Evolutionary conservation across 1,140 invertebrate genomes (phyloP).

Genomic region (Drosophila sulfurigaster): DNA sequence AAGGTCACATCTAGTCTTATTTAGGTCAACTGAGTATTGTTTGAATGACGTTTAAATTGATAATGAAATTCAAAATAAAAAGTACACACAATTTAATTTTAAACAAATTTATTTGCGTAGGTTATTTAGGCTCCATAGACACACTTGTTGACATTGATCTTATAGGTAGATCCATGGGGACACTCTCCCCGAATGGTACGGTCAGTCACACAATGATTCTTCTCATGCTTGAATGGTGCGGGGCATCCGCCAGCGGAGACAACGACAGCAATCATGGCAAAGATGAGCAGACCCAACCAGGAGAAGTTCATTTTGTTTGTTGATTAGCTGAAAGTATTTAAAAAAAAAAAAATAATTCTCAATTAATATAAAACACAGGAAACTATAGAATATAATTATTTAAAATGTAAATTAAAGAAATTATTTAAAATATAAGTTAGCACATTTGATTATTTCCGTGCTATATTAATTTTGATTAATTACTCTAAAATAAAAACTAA

Average conservation of each 20-base stretch:
- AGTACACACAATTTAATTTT: slow-evolving; percentile 13
- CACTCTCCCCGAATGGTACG: slow-evolving; percentile 72
- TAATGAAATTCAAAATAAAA: slow-evolving; percentile 32
- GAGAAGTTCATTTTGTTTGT: slow-evolving; percentile 67
- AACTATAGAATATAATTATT: no score
- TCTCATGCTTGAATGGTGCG: slow-evolving; percentile 43
- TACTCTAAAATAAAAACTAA: no score
- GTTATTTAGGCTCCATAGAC: slow-evolving; percentile 36
- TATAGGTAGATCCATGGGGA: slow-evolving; percentile 56
- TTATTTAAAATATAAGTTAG: no score
- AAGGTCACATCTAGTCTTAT: slow-evolving; percentile 4
- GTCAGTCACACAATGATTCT: slow-evolving; percentile 27
- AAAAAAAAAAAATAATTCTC: neutral
- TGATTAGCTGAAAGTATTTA: slow-evolving; percentile 10
- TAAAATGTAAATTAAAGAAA: no score
- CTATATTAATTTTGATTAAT: no score
- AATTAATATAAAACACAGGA: neutral
- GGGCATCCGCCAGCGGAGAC: slow-evolving; percentile 63
- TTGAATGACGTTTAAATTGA: slow-evolving; percentile 27
- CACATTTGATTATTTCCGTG: no score
- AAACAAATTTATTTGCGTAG: neutral
- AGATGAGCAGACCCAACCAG: slow-evolving; percentile 69
- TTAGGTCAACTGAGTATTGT: slow-evolving; percentile 28
- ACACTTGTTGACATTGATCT: slow-evolving; percentile 65
- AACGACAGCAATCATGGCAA: slow-evolving; percentile 58